phyloP scores from a whole-genome alignment of 1,140 invertebrate species.

The Portunus trituberculatus region DNA sequence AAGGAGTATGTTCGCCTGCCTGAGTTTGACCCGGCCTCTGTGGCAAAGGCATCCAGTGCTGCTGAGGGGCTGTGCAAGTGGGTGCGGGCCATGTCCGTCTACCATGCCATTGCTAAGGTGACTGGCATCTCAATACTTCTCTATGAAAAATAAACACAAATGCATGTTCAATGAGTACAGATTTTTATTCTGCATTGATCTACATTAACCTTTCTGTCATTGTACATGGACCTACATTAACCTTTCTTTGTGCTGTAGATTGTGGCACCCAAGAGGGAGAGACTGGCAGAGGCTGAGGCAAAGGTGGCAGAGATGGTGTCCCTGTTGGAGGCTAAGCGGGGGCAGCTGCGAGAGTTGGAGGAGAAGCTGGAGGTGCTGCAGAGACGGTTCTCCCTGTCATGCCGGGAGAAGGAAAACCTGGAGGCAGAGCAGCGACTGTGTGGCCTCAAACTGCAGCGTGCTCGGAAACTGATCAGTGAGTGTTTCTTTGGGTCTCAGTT shows the following conservation, averaged over 20 bases:
- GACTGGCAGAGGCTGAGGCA: constrained; percentile 88
- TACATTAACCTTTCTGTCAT: background rate
- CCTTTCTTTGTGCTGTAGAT: constrained; percentile 84
- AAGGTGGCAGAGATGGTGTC: constrained; percentile 93
- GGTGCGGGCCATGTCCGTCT: constrained; percentile 84
- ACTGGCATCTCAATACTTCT: background rate
- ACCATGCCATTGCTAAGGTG: constrained; percentile 76
- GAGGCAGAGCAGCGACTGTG: constrained; percentile 96
- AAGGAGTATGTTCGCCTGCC: constrained; percentile 89
- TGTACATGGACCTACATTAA: background rate
- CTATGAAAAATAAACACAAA: no score
- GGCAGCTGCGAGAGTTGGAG: constrained; percentile 79
- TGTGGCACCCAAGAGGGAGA: constrained; percentile 95
- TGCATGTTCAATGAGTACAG: no score
- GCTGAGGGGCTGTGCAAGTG: constrained; percentile 96
- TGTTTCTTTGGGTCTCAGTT: background rate
- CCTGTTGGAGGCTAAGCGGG: constrained; percentile 92
- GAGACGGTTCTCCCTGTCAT: constrained; percentile 97
- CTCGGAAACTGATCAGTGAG: constrained; percentile 86
- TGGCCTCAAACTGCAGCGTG: constrained; percentile 93
- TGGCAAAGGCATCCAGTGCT: constrained; percentile 94
- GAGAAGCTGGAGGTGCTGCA: constrained; percentile 95
- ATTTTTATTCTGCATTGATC: background rate
- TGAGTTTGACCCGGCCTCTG: constrained; percentile 94
- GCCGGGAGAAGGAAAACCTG: constrained; percentile 96